Conservation (phyloP, 2,888 invertebrate species). For the Aphrophora alni region DNA sequence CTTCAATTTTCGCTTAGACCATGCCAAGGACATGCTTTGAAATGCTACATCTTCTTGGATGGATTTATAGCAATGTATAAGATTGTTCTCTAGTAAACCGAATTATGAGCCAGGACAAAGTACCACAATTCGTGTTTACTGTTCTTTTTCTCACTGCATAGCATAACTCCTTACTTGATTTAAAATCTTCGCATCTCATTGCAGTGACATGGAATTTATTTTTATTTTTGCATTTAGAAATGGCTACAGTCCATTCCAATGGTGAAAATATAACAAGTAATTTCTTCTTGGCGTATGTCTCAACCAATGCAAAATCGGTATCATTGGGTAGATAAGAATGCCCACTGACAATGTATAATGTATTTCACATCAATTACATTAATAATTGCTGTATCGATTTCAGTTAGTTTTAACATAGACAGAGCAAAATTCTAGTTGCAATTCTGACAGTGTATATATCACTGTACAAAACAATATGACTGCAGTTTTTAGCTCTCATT, state of each 20-base stretch:
- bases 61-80: background rate
- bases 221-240: background rate
- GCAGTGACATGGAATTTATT: constrained; percentile 4
- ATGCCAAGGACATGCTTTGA: background rate
- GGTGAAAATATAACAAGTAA: background rate
- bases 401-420: background rate
- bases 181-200: constrained; percentile 14
- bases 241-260: background rate
- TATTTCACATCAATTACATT: background rate
- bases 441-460: too few species aligned
- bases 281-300: background rate
- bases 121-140: background rate
- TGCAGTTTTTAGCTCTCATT: too few species aligned
- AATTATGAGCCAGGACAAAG: constrained; percentile 13
- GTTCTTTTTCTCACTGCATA: too few species aligned
- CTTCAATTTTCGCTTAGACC: background rate
- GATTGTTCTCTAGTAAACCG: background rate
- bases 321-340: too few species aligned
- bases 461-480: too few species aligned
- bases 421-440: constrained; percentile 9
- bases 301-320: background rate
- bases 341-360: too few species aligned
- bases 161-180: too few species aligned
- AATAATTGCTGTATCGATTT: background rate
- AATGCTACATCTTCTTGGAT: constrained; percentile 14